phyloP scores from a whole-genome alignment of 2,888 invertebrate species.

The Pteria penguin region DNA sequence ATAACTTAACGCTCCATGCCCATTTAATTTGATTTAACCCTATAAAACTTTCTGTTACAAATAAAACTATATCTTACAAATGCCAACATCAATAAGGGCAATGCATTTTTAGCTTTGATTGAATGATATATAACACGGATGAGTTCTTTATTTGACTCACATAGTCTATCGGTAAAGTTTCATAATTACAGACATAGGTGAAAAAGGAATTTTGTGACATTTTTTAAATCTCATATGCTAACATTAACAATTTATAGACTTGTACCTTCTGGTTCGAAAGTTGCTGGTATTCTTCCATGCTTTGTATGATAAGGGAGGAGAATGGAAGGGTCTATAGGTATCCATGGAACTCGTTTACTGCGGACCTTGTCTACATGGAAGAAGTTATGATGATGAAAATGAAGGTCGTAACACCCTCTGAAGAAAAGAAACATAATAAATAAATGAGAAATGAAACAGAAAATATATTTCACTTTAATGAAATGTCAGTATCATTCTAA shows the following conservation, averaged over 20 bases:
- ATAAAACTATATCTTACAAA: too few relatives aligned
- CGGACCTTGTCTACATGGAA: constrained; percentile 34
- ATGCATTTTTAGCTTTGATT: too few relatives aligned
- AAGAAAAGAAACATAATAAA: constrained; percentile 15
- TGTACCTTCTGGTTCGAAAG: constrained; percentile 69
- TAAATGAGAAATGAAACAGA: not conserved
- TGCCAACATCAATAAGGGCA: too few relatives aligned
- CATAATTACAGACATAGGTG: not conserved
- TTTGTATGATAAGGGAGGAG: constrained; percentile 62
- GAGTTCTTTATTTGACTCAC: too few relatives aligned
- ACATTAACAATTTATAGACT: too few relatives aligned
- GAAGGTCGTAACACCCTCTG: constrained; percentile 68
- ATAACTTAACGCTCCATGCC: too few relatives aligned
- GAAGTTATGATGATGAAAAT: constrained; percentile 58
- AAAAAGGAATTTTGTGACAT: too few relatives aligned
- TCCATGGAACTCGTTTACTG: constrained; percentile 55
- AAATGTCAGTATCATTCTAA: not conserved
- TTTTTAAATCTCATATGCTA: too few relatives aligned
- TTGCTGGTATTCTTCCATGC: constrained; percentile 66
- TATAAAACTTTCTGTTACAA: too few relatives aligned
- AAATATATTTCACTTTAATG: not conserved
- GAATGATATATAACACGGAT: too few relatives aligned
- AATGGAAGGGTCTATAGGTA: constrained; percentile 69
- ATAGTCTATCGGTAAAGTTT: too few relatives aligned
- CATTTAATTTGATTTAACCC: too few relatives aligned